A percentile compares a stretch with the other conserved stretches of the same genome.
phyloP scores from a whole-genome alignment of 1,140 invertebrate species.

The Drosophila varians region DNA sequence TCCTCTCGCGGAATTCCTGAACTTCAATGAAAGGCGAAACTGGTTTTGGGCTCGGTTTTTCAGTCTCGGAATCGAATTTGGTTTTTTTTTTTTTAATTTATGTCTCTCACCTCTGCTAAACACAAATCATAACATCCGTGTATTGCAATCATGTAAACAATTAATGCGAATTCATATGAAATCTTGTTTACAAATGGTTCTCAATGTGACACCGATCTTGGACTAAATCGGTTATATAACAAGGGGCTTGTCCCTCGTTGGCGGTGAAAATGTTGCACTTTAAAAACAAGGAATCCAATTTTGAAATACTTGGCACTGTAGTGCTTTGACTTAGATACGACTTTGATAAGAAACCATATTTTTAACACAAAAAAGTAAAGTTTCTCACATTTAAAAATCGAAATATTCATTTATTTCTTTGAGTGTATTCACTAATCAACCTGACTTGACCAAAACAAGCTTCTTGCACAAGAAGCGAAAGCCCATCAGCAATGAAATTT shows the following conservation, averaged over 20 bases:
- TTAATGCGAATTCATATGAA: conserved; percentile 28
- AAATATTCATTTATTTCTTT: not conserved
- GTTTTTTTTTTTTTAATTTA: conserved; percentile 22
- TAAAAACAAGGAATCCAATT: not conserved
- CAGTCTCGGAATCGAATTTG: not conserved
- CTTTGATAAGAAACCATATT: too few relatives aligned
- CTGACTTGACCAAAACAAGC: conserved; percentile 31
- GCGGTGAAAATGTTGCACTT: not conserved
- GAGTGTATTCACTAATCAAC: conserved; percentile 23
- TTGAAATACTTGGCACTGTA: not conserved
- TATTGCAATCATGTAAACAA: conserved; percentile 39
- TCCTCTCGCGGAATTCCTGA: conserved; percentile 53
- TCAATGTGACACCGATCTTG: conserved; percentile 18
- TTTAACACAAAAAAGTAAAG: too few relatives aligned
- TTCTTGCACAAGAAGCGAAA: conserved; percentile 60
- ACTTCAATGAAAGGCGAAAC: conserved; percentile 59
- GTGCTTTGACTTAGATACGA: too few relatives aligned
- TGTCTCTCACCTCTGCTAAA: conserved; percentile 10
- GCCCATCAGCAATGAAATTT: conserved; percentile 56
- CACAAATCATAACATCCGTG: conserved; percentile 29
- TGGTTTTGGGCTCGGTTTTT: conserved; percentile 38
- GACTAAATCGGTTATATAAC: conserved; percentile 28
- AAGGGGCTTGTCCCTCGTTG: conserved; percentile 14
- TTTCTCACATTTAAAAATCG: too few relatives aligned
- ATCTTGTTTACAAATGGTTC: conserved; percentile 44